Percentiles rank a stretch among this genome's conserved stretches.
Evolutionary conservation across 2,888 invertebrate genomes (phyloP).

Genomic region (Sphinx pinastri): DNA sequence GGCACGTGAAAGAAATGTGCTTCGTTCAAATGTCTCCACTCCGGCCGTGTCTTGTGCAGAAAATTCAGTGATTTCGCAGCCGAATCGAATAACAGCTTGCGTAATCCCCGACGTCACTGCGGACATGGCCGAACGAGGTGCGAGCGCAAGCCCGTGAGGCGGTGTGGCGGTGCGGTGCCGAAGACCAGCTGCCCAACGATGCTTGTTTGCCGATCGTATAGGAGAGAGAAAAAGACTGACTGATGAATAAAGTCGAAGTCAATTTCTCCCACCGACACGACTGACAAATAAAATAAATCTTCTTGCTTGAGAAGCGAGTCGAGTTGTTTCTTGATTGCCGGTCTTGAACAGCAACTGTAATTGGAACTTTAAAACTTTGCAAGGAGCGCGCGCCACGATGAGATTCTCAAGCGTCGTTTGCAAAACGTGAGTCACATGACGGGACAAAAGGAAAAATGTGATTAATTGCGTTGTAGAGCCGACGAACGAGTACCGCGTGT

Average conservation of each 20-base stretch:
- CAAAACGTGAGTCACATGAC: constrained; percentile 59
- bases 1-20: background rate
- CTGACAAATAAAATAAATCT: constrained; percentile 60
- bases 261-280: constrained; percentile 87
- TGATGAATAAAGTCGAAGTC: constrained; percentile 85
- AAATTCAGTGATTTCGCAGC: constrained; percentile 81
- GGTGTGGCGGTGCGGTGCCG: constrained; percentile 12
- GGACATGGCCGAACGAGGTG: constrained; percentile 54
- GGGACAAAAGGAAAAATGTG: constrained; percentile 55
- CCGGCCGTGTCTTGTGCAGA: constrained; percentile 69
- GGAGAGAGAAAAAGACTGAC: constrained; percentile 93
- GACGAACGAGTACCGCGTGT: constrained; percentile 40
- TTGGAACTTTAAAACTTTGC: constrained; percentile 44
- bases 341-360: constrained; percentile 55
- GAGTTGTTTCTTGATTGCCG: constrained; percentile 30
- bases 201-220: constrained; percentile 84
- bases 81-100: constrained; percentile 74
- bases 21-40: constrained; percentile 5
- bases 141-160: constrained; percentile 34
- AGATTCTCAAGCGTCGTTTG: constrained; percentile 29
- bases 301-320: constrained; percentile 50
- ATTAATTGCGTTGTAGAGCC: constrained; percentile 47
- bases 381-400: constrained; percentile 35
- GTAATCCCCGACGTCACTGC: constrained; percentile 82
- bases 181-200: constrained; percentile 38